Percentiles rank a stretch among this genome's conserved stretches.
These are phyloP conservation scores for Artemia franciscana DNA, from an alignment of 1,140 invertebrate species.

Conservation along the genomic window DNA sequence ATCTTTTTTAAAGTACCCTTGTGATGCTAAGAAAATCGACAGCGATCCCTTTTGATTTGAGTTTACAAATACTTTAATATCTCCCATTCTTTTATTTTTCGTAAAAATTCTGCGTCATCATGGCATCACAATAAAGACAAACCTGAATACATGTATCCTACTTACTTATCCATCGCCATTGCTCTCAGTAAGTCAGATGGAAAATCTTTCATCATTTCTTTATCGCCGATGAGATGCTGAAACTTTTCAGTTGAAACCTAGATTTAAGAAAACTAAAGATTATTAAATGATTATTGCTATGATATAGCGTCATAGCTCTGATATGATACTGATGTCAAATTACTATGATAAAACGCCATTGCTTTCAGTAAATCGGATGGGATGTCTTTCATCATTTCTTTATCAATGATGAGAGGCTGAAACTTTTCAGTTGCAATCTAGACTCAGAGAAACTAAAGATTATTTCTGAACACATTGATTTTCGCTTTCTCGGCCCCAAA, in stretches of 20 bases:
- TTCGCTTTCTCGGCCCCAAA: too few species aligned
- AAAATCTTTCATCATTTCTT: slow-evolving; percentile 38
- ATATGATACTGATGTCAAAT: too few species aligned
- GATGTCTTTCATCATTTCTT: slow-evolving; percentile 38
- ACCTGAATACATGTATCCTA: slow-evolving; percentile 6
- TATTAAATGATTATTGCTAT: neutral
- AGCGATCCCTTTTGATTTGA: too few species aligned
- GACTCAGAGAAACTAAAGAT: neutral
- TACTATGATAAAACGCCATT: too few species aligned
- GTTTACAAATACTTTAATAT: too few species aligned
- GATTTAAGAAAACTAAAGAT: neutral
- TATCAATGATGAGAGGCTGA: slow-evolving; percentile 37
- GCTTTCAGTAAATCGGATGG: slow-evolving; percentile 38
- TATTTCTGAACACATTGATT: too few species aligned
- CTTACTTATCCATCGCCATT: slow-evolving; percentile 33
- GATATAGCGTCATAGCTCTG: slow-evolving; percentile 28
- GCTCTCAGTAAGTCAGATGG: slow-evolving; percentile 38
- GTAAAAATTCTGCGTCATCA: too few species aligned
- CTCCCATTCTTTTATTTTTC: too few species aligned
- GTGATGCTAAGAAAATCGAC: too few species aligned
- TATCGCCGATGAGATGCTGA: slow-evolving; percentile 37
- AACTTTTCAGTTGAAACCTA: slow-evolving; percentile 33
- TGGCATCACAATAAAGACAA: too few species aligned
- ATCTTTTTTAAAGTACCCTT: too few species aligned
- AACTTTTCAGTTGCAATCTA: slow-evolving; percentile 33